A percentile compares a stretch with the other conserved stretches of the same genome.
Evolutionary conservation across 2,888 invertebrate genomes (phyloP).

Genomic region (Harpagoxenus sublaevis): DNA sequence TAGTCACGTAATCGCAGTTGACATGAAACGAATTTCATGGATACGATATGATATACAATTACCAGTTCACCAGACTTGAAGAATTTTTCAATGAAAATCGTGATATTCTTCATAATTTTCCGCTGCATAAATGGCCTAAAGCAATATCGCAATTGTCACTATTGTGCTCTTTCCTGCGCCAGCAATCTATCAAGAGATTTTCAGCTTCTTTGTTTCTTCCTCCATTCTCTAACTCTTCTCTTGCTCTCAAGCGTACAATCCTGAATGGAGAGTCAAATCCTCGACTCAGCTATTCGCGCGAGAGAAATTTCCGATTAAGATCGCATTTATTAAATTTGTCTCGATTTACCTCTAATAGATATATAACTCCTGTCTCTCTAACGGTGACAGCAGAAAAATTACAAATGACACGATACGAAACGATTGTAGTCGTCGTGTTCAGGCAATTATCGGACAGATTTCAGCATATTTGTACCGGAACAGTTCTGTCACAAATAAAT

Average conservation of each 20-base stretch:
- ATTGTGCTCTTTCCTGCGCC: conserved; percentile 14
- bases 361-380: conserved; percentile 56
- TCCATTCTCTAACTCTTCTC: conserved; percentile 41
- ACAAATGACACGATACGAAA: conserved; percentile 32
- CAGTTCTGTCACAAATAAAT: conserved; percentile 47
- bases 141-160: conserved; percentile 32
- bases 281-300: conserved; percentile 55
- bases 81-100: conserved; percentile 2
- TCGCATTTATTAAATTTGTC: conserved; percentile 78
- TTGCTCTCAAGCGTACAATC: conserved; percentile 64
- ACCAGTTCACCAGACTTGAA: neutral
- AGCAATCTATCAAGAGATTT: conserved; percentile 61
- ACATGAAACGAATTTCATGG: neutral
- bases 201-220: conserved; percentile 60
- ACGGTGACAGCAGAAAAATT: conserved; percentile 11
- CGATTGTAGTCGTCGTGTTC: conserved; percentile 10
- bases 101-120: conserved; percentile 58
- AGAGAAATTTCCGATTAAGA: conserved; percentile 70
- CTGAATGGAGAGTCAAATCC: conserved; percentile 43
- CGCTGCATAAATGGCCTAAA: conserved; percentile 30
- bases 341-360: conserved; percentile 75
- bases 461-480: conserved; percentile 20
- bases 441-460: conserved; percentile 36
- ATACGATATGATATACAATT: neutral
- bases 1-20: neutral